A percentile compares a stretch with the other conserved stretches of the same genome.
Conservation (phyloP, 1,140 invertebrate species). For the Nasonia vitripennis region DNA sequence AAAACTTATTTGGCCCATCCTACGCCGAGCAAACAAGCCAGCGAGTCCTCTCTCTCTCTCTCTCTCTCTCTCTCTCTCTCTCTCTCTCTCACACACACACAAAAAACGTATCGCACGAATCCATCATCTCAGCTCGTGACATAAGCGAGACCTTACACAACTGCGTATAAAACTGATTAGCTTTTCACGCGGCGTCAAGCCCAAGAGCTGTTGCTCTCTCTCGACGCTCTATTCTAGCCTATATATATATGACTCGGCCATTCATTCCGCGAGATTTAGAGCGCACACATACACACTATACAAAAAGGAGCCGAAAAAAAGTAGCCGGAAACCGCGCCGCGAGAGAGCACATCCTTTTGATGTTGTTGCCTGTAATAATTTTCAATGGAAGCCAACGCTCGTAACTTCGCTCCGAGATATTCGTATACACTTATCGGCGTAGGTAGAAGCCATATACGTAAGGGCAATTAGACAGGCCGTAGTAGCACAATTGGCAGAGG, state of each 20-base stretch:
- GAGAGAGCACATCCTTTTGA: constrained; percentile 6
- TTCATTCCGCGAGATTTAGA: constrained; percentile 3
- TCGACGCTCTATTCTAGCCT: not conserved
- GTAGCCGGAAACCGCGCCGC: not conserved
- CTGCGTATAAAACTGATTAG: constrained; percentile 2
- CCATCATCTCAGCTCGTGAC: not conserved
- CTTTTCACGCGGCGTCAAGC: not conserved
- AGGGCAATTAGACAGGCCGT: constrained; percentile 1
- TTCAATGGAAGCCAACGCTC: not conserved
- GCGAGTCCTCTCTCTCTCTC: no score
- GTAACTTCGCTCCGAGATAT: not conserved
- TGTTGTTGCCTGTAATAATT: not conserved
- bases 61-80: no score
- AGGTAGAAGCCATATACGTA: not conserved
- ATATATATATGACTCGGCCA: not conserved
- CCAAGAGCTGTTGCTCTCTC: not conserved
- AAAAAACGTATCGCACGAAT: no score
- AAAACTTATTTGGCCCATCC: not conserved
- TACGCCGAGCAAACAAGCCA: no score
- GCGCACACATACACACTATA: not conserved
- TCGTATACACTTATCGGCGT: not conserved
- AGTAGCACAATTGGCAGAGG: not conserved
- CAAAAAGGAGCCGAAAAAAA: not conserved
- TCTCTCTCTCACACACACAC: no score
- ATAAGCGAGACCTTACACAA: not conserved